Conservation (phyloP, 2,888 invertebrate genomes). For the Sphinx pinastri region DNA sequence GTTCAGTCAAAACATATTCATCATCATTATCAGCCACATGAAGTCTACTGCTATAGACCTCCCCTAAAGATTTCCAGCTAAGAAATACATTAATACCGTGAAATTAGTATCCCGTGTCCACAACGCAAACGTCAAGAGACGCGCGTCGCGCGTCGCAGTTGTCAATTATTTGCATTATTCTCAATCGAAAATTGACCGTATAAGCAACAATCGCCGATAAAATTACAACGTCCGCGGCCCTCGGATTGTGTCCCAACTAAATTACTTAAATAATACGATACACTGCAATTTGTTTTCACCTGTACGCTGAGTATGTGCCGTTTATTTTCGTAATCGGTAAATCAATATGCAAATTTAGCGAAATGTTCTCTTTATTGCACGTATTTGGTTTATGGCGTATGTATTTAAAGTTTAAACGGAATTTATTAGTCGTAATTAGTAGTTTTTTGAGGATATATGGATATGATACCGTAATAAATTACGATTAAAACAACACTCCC, state of each 20-base stretch:
- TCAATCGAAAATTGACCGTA: slow-evolving; percentile 52
- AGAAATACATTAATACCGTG: background rate
- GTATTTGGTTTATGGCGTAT: background rate
- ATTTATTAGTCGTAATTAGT: background rate
- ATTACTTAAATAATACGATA: slow-evolving; percentile 39
- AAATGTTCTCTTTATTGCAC: slow-evolving; percentile 18
- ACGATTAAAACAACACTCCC: too few species aligned
- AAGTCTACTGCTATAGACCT: too few species aligned
- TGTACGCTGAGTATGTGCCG: slow-evolving; percentile 13
- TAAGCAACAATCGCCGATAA: slow-evolving; percentile 45
- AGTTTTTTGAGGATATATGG: background rate
- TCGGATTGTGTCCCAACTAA: slow-evolving; percentile 43
- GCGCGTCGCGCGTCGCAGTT: slow-evolving; percentile 8
- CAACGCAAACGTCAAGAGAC: background rate
- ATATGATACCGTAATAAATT: background rate
- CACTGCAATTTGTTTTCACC: slow-evolving; percentile 35
- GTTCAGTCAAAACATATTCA: too few species aligned
- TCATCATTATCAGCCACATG: too few species aligned
- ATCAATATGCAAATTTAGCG: slow-evolving; percentile 22
- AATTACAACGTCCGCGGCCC: slow-evolving; percentile 40
- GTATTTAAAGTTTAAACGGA: background rate
- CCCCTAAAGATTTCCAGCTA: too few species aligned
- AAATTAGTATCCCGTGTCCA: slow-evolving; percentile 11
- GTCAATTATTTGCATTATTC: slow-evolving; percentile 52
- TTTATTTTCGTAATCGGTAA: slow-evolving; percentile 28